Percentiles rank a stretch among this genome's conserved stretches.
Conservation (phyloP, 2,113 vertebrate genomes). For the Lynx canadensis region DNA sequence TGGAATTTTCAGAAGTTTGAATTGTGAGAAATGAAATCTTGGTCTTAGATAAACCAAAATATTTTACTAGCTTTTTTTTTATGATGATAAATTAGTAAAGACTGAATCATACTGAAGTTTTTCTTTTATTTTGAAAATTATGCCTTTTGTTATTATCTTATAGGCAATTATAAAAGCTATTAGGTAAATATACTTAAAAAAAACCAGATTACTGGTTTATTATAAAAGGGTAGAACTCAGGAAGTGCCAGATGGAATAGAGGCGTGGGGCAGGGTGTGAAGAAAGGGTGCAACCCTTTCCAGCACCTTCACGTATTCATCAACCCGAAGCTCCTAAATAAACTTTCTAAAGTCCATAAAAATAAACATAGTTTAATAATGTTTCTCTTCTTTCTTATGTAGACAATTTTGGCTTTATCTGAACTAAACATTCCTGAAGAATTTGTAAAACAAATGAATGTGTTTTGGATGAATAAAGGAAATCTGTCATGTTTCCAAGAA, state of each 20-base stretch:
- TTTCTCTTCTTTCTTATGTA: background rate
- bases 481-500: background rate
- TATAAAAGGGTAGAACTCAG: background rate
- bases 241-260: background rate
- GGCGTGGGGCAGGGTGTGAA: background rate
- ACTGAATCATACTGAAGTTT: background rate
- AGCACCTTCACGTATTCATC: background rate
- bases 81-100: background rate
- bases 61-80: background rate
- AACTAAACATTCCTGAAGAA: background rate
- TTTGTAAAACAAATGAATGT: background rate
- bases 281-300: background rate
- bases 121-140: background rate
- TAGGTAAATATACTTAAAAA: background rate
- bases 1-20: background rate
- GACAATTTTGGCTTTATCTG: background rate
- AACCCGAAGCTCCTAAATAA: background rate
- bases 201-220: background rate
- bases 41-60: background rate
- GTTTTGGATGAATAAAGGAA: background rate
- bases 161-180: background rate
- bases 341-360: background rate
- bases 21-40: constrained; percentile 4
- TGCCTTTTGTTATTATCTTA: background rate
- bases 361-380: background rate